Conservation (phyloP, 2,797 vertebrate genomes). For the Scleropages formosus region DNA sequence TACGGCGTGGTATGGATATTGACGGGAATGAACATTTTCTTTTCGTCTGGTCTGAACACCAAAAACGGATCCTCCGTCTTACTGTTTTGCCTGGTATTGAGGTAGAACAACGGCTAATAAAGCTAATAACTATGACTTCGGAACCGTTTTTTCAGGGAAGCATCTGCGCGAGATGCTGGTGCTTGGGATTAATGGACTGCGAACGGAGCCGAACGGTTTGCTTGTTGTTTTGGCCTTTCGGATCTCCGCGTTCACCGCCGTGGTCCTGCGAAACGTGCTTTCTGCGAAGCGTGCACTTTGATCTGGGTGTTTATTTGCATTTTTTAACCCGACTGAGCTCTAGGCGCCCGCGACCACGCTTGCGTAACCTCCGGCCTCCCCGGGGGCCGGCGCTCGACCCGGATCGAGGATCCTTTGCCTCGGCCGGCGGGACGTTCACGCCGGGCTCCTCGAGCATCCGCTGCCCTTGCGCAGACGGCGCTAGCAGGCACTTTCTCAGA, state of each 20-base stretch:
- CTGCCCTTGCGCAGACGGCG: not conserved
- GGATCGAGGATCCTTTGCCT: not conserved
- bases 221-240: not conserved
- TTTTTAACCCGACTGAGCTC: not conserved
- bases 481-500: constrained; percentile 11
- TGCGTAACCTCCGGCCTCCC: not conserved
- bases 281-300: not conserved
- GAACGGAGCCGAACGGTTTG: not conserved
- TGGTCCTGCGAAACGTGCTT: not conserved
- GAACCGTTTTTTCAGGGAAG: not conserved
- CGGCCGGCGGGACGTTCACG: constrained; percentile 1
- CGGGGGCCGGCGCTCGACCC: not conserved
- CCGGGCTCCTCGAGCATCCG: too few species aligned
- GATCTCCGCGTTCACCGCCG: not conserved
- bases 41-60: not conserved
- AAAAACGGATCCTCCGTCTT: not conserved
- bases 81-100: not conserved
- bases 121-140: constrained; percentile 4
- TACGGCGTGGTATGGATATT: too few species aligned
- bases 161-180: not conserved
- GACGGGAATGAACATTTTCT: not conserved
- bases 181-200: not conserved
- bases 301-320: not conserved
- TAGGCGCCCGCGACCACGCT: not conserved
- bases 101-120: constrained; percentile 3